Evolutionary conservation across 2,113 vertebrate genomes (phyloP).

Genomic region (Phalacrocorax aristotelis): DNA sequence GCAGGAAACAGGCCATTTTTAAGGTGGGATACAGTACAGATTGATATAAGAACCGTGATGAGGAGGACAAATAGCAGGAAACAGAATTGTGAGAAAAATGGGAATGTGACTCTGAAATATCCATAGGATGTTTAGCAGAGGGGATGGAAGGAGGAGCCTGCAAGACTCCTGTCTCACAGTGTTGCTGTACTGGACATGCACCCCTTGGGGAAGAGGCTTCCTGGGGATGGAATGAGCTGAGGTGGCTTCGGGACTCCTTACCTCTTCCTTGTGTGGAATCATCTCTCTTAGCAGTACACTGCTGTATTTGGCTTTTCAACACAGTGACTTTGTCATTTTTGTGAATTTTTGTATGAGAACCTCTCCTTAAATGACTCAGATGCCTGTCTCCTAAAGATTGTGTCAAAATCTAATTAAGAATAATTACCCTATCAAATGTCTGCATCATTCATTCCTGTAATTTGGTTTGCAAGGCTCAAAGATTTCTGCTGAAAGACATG

Average conservation of each 20-base stretch:
- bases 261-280: neutral
- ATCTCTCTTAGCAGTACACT: neutral
- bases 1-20: neutral
- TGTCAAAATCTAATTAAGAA: constrained; percentile 15
- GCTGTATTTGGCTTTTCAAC: neutral
- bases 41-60: neutral
- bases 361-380: neutral
- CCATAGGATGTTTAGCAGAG: neutral
- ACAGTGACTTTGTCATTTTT: neutral
- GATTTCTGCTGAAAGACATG: neutral
- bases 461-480: neutral
- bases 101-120: neutral
- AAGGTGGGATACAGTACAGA: neutral
- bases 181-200: neutral
- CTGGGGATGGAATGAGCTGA: neutral
- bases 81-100: neutral
- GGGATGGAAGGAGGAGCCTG: neutral
- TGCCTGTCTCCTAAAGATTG: neutral
- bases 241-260: neutral
- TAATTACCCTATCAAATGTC: neutral
- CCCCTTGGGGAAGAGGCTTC: neutral
- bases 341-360: neutral
- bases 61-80: neutral
- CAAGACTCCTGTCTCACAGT: neutral
- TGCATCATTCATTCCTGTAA: neutral